Evolutionary conservation across 2,888 invertebrate species (phyloP), one percentile per base, ranked within the genome.

Genomic region (Agriopis marginaria): DNA sequence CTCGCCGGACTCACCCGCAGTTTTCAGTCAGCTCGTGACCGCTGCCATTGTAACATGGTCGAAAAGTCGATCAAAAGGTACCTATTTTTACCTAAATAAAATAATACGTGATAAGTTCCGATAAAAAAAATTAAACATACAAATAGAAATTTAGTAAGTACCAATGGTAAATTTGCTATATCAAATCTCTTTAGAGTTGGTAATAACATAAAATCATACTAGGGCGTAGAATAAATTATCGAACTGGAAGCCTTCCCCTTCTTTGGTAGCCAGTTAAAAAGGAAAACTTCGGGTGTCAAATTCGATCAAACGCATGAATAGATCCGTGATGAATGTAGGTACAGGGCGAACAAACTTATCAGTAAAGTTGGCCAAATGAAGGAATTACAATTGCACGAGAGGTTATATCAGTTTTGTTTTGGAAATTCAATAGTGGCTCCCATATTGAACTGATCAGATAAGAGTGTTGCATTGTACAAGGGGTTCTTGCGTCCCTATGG

Each of bases 291-390:
- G 42, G 17, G 40, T 17, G 42, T 62, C 62, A 5, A 62, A 62
- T 32, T 62, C 44, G 45, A 62, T 62, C 62, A 62, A 45, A 3
- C 32, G 62, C 44, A 45, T 23, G 44, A 62, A 51, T 62, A 45
- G 32, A 23, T 23, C 5, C 10, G 8, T 58, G 45, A 45, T 58
- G 23, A 47, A 47, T 32, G 10, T 58, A 12, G 7, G 12, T 7
- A 44, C 45, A 23, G 17, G 58, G 6, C 23, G 8, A 32, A 12
- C 58, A 42, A 56, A 56, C n/a, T 58, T 47, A 23, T 32, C 12
- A 12, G 0, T 32, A 23, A 0, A 14, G 11, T 7, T n/a, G 58
- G 23, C 11, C 4, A n/a, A 58, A 45, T 9, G 8, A 6, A 32
- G 3, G 23, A 47, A 58, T 32, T 58, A 58, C 23, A 5, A 11